phyloP scores from a whole-genome alignment of 2,888 invertebrate genomes.

The Mantis religiosa region DNA sequence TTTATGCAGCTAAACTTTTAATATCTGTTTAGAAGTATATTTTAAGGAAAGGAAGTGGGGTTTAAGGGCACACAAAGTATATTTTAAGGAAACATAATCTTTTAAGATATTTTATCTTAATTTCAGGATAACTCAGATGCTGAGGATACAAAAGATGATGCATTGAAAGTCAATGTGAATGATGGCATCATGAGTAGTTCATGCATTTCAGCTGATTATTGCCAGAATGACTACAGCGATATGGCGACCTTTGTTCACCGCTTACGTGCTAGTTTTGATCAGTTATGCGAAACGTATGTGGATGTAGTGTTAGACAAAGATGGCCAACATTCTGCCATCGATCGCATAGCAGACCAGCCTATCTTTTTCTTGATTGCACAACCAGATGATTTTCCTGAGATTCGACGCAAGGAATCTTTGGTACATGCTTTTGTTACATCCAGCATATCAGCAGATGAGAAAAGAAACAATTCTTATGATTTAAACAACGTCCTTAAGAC shows the following conservation, averaged over 20 bases:
- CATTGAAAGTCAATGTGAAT: constrained; percentile 6
- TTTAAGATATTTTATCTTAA: neutral
- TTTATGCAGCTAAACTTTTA: too few relatives aligned
- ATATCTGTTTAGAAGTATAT: too few relatives aligned
- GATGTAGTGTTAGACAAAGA: constrained; percentile 49
- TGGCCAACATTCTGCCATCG: constrained; percentile 43
- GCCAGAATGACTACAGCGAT: constrained; percentile 9
- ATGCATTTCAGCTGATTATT: neutral
- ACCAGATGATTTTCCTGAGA: constrained; percentile 51
- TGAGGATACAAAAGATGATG: neutral
- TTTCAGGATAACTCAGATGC: neutral
- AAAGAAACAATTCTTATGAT: neutral
- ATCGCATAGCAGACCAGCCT: constrained; percentile 49
- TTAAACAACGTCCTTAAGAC: neutral
- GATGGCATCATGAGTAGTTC: constrained; percentile 30
- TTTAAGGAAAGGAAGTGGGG: too few relatives aligned
- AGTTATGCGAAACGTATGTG: constrained; percentile 49
- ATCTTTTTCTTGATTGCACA: constrained; percentile 56
- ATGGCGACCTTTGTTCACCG: constrained; percentile 32
- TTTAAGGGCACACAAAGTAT: too few relatives aligned
- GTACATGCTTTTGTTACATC: neutral
- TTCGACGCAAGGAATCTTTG: constrained; percentile 39
- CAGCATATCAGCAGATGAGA: neutral
- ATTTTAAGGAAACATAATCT: too few relatives aligned
- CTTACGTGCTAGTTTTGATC: constrained; percentile 46